Base-by-base conservation (phyloP, 2,113 vertebrate species). In the Parus major region DNA sequence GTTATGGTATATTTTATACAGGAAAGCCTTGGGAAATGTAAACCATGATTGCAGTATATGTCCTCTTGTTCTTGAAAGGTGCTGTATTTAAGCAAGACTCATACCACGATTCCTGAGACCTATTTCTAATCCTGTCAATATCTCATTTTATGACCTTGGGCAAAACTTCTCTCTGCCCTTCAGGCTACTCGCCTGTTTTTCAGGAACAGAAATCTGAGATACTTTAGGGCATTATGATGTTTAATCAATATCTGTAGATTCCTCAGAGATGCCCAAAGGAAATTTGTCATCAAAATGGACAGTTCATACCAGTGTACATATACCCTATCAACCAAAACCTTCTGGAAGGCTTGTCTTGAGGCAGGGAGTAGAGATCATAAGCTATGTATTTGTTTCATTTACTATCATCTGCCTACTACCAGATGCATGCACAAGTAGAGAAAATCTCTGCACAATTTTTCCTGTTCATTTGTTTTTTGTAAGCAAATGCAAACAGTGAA, bases 121-220 rank as follows among this genome's bases (percentile, higher is more conserved):
- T 91, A 20, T 86, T 95, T 95, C 50, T 82, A 88, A 91, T 63
- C 59, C 42, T 77, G 71, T 50, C 63, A 66, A 33, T 59, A 29
- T 31, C 68, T 95, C 63, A 36, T 80, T 83, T 87, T 93, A 57
- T 78, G 76, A 96, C 90, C 84, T 90, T 83, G 60, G 60, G 36
- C 52, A 66, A 81, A 88, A 94, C 9, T 57, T 91, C 42, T 72
- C 31, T 73, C 42, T 94, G 63, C 12, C 68, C 68, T 94, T 95
- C 92, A 68, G 72, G 39, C 55, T 78, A 42, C 46, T 73, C 33
- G 31, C 70, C 55, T 47, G 15, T 72, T 84, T 69, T 22, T 39
- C 5, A 77, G 80, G 55, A 80, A 50, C 15, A 86, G 76, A 86
- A 94, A 75, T 86, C 41, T 52, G 46, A 90, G 42, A 47, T 83